Conservation (phyloP, 2,113 vertebrate species). For the Australoheros scitulus region DNA sequence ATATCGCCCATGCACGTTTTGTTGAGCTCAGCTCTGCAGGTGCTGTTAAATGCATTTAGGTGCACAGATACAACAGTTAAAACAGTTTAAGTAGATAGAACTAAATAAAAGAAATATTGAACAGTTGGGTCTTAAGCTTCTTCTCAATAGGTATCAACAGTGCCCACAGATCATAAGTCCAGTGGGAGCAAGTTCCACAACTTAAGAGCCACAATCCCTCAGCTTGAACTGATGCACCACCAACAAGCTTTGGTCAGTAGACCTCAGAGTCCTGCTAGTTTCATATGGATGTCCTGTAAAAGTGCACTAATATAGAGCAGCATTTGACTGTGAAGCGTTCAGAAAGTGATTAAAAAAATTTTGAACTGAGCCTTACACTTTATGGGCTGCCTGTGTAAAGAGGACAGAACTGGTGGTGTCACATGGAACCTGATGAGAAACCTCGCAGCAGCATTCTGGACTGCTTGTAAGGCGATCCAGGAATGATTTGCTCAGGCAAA, state of each 20-base stretch:
- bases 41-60: not conserved
- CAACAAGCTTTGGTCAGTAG: not conserved
- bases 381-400: not conserved
- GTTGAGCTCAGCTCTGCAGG: not conserved
- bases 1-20: not conserved
- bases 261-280: not conserved
- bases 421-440: not conserved
- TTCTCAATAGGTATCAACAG: not conserved
- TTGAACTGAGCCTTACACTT: not conserved
- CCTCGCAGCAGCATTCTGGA: not conserved
- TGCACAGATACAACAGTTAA: not conserved
- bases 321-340: not conserved
- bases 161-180: not conserved
- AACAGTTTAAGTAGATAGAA: not conserved
- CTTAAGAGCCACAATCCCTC: not conserved
- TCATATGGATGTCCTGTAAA: not conserved
- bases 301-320: not conserved
- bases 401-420: not conserved
- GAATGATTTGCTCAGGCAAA: not conserved
- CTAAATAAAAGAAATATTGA: not conserved
- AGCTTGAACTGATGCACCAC: not conserved
- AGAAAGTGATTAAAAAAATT: not conserved
- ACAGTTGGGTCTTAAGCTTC: not conserved
- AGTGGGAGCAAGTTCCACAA: too few relatives aligned
- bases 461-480: not conserved